Evolutionary conservation across 2,113 vertebrate species (phyloP), one percentile per base, ranked within the genome.

Genomic region (Hiodon alosoides): DNA sequence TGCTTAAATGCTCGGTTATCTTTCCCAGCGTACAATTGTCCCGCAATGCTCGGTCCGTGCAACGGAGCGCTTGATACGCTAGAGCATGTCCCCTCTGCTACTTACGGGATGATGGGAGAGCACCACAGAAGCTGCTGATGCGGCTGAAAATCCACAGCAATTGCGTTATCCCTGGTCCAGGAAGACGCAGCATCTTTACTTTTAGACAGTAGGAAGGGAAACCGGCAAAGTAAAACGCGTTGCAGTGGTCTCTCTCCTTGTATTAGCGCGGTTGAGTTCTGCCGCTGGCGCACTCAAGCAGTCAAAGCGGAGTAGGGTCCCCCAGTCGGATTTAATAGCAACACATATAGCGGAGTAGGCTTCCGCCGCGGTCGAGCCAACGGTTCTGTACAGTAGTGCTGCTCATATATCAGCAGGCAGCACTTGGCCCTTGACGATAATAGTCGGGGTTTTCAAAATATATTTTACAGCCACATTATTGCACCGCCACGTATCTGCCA

Each of bases 81-180:
- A 71, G 75, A 9, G n/a, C 68, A 7, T 51, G 16, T 58, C 73
- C 71, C 57, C 69, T 58, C 3, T 77, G 79, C 57, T 89, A 92
- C 91, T 92, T 92, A 92, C 91, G 89, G 82, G 82, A 78, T 86
- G 89, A 86, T 83, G 87, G 84, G 71, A 88, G 82, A 88, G 89
- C 90, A 87, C 88, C 90, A 67, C 58, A 79, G 51, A 70, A 83
- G 54, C 76, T 71, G 84, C 62, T 85, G 85, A 83, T 80, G 71
- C 79, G 78, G 85, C 83, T 84, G 83, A 83, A 89, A 87, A 92
- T 91, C 90, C 90, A 90, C 74, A 91, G 80, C 80, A 83, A 72
- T 77, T 81, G 74, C 80, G 79, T 79, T 78, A 83, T 78, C 77
- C 86, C 83, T 73, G 16, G 78, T 66, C 74, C 83, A 83, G 86